Evolutionary conservation across 2,113 vertebrate genomes (phyloP).

Genomic region (Axis porcinus): DNA sequence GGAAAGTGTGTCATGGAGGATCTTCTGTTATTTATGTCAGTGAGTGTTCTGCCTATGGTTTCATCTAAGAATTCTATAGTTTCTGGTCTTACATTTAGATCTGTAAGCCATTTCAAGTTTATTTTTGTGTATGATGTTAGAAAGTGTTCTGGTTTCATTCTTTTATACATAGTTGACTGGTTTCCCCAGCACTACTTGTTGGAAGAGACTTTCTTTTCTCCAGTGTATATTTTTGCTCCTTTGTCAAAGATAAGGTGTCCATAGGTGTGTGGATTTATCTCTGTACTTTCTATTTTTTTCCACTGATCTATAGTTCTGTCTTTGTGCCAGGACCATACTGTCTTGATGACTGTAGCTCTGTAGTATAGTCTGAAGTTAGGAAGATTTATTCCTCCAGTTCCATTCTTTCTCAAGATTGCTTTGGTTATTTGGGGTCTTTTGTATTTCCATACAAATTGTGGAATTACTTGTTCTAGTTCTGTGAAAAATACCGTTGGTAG

Average conservation of each 20-base stretch:
- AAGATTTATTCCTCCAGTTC: background rate
- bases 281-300: background rate
- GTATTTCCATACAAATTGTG: background rate
- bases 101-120: background rate
- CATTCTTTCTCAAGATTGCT: background rate
- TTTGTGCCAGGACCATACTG: background rate
- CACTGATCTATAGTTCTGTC: background rate
- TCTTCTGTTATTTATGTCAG: background rate
- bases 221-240: background rate
- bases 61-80: background rate
- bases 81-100: background rate
- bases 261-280: background rate
- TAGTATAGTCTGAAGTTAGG: background rate
- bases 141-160: background rate
- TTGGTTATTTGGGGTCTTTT: background rate
- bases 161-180: background rate
- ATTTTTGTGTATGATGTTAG: background rate
- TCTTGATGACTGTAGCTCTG: background rate
- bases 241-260: background rate
- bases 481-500: background rate
- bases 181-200: background rate
- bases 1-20: background rate
- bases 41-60: background rate
- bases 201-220: background rate
- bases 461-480: background rate